Conservation (phyloP, 2,113 vertebrate species). For the Lophochroa leadbeateri region DNA sequence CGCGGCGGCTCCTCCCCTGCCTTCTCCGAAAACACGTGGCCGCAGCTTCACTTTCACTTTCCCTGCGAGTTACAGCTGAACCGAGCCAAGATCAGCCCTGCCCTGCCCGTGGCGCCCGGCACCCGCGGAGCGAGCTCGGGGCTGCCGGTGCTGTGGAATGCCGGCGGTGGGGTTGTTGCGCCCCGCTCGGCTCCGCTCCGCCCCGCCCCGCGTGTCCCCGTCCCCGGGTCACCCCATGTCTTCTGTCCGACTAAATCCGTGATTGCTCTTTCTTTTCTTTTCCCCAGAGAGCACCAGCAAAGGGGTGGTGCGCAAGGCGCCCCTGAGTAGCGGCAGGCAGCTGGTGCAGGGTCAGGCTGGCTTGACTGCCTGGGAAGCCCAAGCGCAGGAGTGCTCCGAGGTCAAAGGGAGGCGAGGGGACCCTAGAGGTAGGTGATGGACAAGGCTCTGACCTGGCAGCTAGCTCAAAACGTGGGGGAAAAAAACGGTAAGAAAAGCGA, state of each 20-base stretch:
- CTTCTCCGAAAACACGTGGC: slow-evolving; percentile 37
- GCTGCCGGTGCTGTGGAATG: background rate
- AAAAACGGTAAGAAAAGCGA: background rate
- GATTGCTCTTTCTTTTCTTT: background rate
- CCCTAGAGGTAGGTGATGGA: background rate
- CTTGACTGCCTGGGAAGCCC: background rate
- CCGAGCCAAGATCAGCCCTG: too few relatives aligned
- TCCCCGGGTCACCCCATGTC: background rate
- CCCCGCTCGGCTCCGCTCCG: background rate
- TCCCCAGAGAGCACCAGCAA: background rate
- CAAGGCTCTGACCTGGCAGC: background rate
- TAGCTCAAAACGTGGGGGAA: background rate
- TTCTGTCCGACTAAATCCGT: background rate
- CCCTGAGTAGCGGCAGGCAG: background rate
- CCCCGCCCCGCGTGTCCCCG: background rate
- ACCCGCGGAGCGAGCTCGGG: background rate
- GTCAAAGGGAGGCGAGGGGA: background rate
- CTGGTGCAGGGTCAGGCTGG: background rate
- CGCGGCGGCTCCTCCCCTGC: background rate
- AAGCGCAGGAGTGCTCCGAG: background rate
- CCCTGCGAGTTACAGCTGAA: background rate
- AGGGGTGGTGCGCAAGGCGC: background rate
- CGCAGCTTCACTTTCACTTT: slow-evolving; percentile 55
- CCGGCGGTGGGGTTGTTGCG: background rate
- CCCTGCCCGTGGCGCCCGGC: background rate